These are phyloP conservation scores for Apis dorsata DNA, from an alignment of 1,140 invertebrate genomes.

Conservation along the genomic window DNA sequence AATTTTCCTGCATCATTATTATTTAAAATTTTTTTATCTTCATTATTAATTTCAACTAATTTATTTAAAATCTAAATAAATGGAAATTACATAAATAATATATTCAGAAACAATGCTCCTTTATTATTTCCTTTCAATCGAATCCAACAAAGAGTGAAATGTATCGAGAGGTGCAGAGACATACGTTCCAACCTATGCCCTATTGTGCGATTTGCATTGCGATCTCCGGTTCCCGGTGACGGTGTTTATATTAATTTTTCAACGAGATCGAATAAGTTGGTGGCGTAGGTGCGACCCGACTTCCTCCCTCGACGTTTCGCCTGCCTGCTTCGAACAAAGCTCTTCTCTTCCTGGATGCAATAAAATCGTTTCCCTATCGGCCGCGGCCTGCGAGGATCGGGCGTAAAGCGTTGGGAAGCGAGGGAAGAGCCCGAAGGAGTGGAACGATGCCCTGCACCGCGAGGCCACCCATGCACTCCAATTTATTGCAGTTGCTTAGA, in stretches of 20 bases:
- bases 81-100: no score
- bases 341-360: constrained; percentile 40
- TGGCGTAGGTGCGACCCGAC: not conserved
- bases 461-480: constrained; percentile 60
- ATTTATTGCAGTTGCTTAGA: constrained; percentile 58
- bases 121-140: no score
- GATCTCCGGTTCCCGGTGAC: not conserved
- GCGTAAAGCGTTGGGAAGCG: constrained; percentile 43
- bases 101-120: no score
- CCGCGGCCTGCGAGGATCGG: constrained; percentile 22
- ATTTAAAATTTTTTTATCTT: no score
- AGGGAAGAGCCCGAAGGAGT: constrained; percentile 41
- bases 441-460: constrained; percentile 17
- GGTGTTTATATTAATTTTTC: constrained; percentile 45
- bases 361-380: constrained; percentile 48
- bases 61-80: no score
- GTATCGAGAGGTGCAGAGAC: not conserved
- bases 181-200: not conserved
- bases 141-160: not conserved
- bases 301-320: not conserved
- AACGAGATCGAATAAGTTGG: constrained; percentile 8
- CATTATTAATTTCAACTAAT: no score
- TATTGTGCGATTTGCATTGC: not conserved
- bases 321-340: not conserved
- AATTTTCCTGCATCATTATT: no score